Evolutionary conservation across 2,797 vertebrate species (phyloP).

Genomic region (Spondyliosoma cantharus): DNA sequence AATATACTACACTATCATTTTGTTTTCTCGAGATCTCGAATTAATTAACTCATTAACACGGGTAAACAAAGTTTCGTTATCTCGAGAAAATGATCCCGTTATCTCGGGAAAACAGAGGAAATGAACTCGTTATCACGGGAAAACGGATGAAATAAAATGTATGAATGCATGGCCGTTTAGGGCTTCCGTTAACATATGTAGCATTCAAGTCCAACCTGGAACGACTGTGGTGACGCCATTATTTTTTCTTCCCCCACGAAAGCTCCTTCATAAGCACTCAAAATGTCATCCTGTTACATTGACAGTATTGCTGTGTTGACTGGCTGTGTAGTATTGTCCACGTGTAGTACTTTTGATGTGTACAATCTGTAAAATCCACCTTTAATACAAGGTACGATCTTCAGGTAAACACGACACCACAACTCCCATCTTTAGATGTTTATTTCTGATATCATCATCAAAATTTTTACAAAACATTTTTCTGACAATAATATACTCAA

Average conservation of each 20-base stretch:
- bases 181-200: neutral
- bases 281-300: neutral
- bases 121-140: no score
- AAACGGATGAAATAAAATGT: no score
- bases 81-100: no score
- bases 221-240: neutral
- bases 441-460: constrained; percentile 90
- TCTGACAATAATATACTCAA: constrained; percentile 91
- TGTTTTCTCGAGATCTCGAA: no score
- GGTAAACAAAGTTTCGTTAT: no score
- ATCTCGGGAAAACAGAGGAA: no score
- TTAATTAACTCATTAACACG: no score
- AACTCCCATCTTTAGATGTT: constrained; percentile 86
- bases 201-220: neutral
- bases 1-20: no score
- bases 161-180: no score
- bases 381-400: neutral
- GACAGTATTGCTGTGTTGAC: neutral
- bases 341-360: neutral
- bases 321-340: neutral
- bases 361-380: neutral
- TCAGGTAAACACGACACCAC: constrained; percentile 31
- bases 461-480: constrained; percentile 91
- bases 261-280: no score
- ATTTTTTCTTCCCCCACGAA: neutral